These are phyloP conservation scores for Aptenodytes patagonicus DNA, from an alignment of 2,113 vertebrate species.

Conservation along the genomic window DNA sequence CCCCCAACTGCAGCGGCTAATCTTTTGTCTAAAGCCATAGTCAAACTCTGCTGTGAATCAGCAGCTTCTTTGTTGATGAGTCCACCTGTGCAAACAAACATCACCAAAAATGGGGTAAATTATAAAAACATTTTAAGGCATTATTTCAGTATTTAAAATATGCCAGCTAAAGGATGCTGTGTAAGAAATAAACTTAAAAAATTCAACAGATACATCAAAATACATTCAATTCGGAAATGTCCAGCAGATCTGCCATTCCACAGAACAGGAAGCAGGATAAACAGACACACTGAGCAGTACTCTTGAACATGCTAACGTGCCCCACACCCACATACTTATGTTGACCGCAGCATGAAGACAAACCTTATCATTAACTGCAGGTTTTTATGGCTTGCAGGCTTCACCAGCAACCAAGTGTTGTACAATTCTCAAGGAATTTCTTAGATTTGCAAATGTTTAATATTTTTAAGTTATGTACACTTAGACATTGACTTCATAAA, in stretches of 20 bases:
- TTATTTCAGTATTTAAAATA: not conserved
- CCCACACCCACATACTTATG: not conserved
- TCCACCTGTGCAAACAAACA: not conserved
- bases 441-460: not conserved
- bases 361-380: slow-evolving; percentile 6
- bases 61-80: not conserved
- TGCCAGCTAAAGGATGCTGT: not conserved
- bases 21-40: not conserved
- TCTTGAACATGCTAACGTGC: not conserved
- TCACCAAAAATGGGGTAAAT: not conserved
- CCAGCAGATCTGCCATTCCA: not conserved
- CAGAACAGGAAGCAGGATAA: not conserved
- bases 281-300: not conserved
- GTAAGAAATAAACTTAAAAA: not conserved
- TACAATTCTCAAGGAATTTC: not conserved
- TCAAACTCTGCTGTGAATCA: not conserved
- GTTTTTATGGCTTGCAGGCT: not conserved
- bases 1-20: not conserved
- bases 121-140: not conserved
- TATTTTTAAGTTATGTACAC: not conserved
- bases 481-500: not conserved
- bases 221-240: not conserved
- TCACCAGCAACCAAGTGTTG: not conserved
- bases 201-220: not conserved
- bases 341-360: not conserved